Base-by-base conservation (phyloP, 2,888 invertebrate genomes). In the Oxycera nigricornis region DNA sequence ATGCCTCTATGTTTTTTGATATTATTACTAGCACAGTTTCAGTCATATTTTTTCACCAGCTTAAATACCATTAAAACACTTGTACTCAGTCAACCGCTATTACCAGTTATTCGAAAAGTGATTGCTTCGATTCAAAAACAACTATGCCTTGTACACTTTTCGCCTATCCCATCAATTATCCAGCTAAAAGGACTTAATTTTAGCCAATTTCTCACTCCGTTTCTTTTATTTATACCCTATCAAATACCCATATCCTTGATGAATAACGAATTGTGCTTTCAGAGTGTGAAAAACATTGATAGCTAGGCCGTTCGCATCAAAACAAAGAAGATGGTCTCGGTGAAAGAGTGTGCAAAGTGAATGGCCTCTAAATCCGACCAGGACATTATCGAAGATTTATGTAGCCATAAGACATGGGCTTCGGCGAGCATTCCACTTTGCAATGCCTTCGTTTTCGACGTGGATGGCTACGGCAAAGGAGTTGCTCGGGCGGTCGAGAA, bases 331-430 rank as follows among this genome's bases (percentile, higher is more conserved):
- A 39, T 24, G 65, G 41, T 65, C 7, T 39, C 20, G 2, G 20
- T 35, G 62, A 3, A 7, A 35, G 6, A 14, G 22, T 24, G 11
- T 22, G 11, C 65, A 65, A 65, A 65, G 65, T 65, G 65, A 65
- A 65, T 35, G 65, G 20, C 65, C 65, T 65, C 65, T 65, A 65
- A 65, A 65, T 65, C 41, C 65, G n/a, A 41, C 39, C 41, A 41
- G 41, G 39, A 41, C 65, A 41, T 65, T 65, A 65, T 65, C 24
- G 65, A 65, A 65, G 65, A 65, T 65, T 65, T 65, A 65, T 65
- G 65, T 65, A 30, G 41, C 41, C 22, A 65, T 65, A 39, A 39
- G 41, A 41, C 41, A 24, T 65, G 24, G 65, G 65, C 65, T 22
- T 41, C 65, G 41, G 22, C n/a, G 65, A 65, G 30, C 65, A 39